Evolutionary conservation across 2,888 invertebrate genomes (phyloP).

Genomic region (Aphidius colemani): DNA sequence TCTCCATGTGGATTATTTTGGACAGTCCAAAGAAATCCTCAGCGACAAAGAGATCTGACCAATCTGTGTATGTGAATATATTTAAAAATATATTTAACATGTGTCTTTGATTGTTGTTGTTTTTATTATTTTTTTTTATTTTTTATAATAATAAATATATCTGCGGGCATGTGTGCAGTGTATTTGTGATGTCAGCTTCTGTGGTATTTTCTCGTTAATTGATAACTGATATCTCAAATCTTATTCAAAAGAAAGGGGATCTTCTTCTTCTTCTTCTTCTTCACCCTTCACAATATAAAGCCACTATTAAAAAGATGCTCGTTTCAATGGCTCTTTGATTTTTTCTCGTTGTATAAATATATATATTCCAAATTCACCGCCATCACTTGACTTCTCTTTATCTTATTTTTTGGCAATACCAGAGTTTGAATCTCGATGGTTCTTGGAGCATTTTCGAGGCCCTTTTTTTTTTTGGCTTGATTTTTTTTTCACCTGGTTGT

Average conservation of each 20-base stretch:
- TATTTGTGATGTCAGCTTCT: slow-evolving; percentile 37
- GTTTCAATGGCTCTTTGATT: background rate
- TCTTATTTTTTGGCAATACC: no score
- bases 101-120: no score
- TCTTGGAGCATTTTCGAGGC: background rate
- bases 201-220: slow-evolving; percentile 51
- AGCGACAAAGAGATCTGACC: no score
- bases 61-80: no score
- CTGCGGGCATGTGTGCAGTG: slow-evolving; percentile 13
- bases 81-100: no score
- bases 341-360: background rate
- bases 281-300: background rate
- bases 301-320: no score
- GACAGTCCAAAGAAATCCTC: slow-evolving; percentile 34
- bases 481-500: slow-evolving; percentile 15
- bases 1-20: slow-evolving; percentile 33
- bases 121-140: no score
- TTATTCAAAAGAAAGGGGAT: slow-evolving; percentile 25
- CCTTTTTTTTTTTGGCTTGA: slow-evolving; percentile 1
- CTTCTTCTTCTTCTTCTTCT: background rate
- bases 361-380: no score
- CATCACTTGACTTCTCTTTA: no score
- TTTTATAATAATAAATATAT: slow-evolving; percentile 38
- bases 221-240: slow-evolving; percentile 56
- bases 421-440: no score